Evolutionary conservation across 2,888 invertebrate species (phyloP), one percentile per base, ranked within the genome.

Genomic region (Elgonia sp.): DNA sequence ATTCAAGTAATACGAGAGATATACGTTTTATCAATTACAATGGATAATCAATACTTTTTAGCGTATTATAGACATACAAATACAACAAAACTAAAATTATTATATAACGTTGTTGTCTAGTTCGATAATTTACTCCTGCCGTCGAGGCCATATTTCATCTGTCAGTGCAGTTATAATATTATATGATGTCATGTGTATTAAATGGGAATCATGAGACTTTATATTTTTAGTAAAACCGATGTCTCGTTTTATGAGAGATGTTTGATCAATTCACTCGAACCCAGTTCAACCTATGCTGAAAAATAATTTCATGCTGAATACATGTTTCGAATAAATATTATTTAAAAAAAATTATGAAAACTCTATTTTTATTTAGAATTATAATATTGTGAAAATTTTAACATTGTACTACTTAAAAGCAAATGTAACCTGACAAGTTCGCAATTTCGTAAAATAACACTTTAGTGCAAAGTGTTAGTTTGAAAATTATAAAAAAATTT

Each of bases 1-100:
- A 92, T 91, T 93, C 93, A 93, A 92, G 90, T 93, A 93, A 92
- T 93, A 93, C 92, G 93, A 92, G 93, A 92, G 93, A 93, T 94
- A 94, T 92, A 94, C 92, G 91, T 92, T 29, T 29, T 93, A 92
- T 91, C 92, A 93, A 93, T 93, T 94, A 93, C 93, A 93, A 92
- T 91, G 91, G 92, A 93, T 93, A 93, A 92, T 93, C 92, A 92
- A 93, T 93, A 92, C 53, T 53, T 53, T 29, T 29, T 5, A 53
- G 53, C 8, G 53, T 53, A 53, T n/a, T 93, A 94, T 93, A 93
- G 93, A 92, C 92, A 94, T 94, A 94, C 93, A 94, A 94, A 94
- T 94, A 94, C 92, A 94, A 93, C 92, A 92, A 90, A 94, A 93
- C 92, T 92, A 92, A 93, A 93, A 91, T 90, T 92, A 93, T 91